A percentile compares a stretch with the other conserved stretches of the same genome.
phyloP scores from a whole-genome alignment of 1,140 invertebrate genomes.

The Drosophila nigrodunni region DNA sequence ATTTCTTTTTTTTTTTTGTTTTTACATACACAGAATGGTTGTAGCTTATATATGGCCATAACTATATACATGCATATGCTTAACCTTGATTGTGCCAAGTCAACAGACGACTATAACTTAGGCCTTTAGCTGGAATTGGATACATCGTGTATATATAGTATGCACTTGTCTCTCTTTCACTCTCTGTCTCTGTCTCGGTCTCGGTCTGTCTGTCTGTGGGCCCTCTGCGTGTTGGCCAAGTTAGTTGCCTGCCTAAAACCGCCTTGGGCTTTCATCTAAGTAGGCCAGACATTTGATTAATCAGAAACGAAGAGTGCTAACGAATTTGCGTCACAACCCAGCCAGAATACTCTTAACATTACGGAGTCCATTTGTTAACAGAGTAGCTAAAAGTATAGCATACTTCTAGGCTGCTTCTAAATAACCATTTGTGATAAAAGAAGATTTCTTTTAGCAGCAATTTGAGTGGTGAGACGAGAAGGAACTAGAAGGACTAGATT shows the following conservation, averaged over 20 bases:
- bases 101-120: conserved; percentile 29
- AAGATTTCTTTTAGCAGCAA: too few species aligned
- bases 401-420: too few species aligned
- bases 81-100: conserved; percentile 74
- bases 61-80: conserved; percentile 64
- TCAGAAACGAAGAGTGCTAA: conserved; percentile 43
- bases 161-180: too few species aligned
- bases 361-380: too few species aligned
- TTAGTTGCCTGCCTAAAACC: conserved; percentile 32
- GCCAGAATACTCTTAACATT: conserved; percentile 4
- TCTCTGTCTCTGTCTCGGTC: too few species aligned
- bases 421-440: too few species aligned
- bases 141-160: too few species aligned
- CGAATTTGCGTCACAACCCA: background rate
- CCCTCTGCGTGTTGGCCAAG: conserved; percentile 35
- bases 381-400: too few species aligned
- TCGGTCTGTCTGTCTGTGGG: background rate
- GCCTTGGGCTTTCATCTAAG: conserved; percentile 66
- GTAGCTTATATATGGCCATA: conserved; percentile 54
- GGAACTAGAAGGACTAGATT: too few species aligned
- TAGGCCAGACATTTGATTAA: conserved; percentile 75
- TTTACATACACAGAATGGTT: too few species aligned
- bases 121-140: background rate
- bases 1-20: background rate
- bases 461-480: too few species aligned